Conservation (phyloP, 2,113 vertebrate species). For the Chaetorhynchus papuensis region DNA sequence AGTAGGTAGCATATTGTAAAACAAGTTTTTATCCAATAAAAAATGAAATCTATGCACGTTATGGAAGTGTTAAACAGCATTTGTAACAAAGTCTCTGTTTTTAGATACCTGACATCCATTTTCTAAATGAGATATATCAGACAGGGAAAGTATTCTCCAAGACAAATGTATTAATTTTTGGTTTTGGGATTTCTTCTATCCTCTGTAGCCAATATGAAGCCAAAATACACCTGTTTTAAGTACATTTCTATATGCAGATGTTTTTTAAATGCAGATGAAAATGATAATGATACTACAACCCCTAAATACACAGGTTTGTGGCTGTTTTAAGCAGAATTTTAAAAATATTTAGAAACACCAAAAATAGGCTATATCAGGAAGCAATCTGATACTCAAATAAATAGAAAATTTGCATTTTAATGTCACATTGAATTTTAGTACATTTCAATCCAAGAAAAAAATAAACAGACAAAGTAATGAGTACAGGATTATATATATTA, state of each 20-base stretch:
- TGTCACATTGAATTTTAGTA: constrained; percentile 90
- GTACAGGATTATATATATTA: constrained; percentile 92
- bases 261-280: constrained; percentile 42
- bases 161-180: neutral
- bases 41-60: constrained; percentile 21
- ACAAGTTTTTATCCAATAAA: neutral
- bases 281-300: neutral
- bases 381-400: constrained; percentile 73
- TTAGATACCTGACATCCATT: neutral
- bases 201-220: constrained; percentile 22
- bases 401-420: constrained; percentile 94
- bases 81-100: neutral
- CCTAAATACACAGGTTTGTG: constrained; percentile 23
- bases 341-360: constrained; percentile 37
- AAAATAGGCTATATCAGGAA: constrained; percentile 44
- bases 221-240: constrained; percentile 28
- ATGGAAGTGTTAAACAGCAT: neutral
- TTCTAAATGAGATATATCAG: constrained; percentile 10
- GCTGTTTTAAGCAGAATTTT: neutral
- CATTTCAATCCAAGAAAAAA: constrained; percentile 86
- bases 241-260: constrained; percentile 4
- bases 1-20: neutral
- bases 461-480: constrained; percentile 88
- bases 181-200: constrained; percentile 37
- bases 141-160: constrained; percentile 38